phyloP scores from a whole-genome alignment of 2,797 vertebrate genomes.

The Phaenicophaeus curvirostris region DNA sequence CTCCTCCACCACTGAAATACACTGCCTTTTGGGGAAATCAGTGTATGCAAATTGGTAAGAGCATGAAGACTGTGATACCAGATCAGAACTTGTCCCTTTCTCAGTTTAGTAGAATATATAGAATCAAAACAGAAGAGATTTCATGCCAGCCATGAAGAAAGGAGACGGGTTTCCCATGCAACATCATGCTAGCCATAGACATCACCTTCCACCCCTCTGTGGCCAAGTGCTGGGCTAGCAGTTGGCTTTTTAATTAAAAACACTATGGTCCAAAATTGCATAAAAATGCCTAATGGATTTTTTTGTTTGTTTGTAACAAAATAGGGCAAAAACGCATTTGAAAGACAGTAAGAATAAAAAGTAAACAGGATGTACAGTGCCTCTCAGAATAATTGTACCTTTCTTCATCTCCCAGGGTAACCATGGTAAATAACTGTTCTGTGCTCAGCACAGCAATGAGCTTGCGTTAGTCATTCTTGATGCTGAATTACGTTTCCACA shows the following conservation, averaged over 20 bases:
- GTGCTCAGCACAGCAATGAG: background rate
- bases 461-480: background rate
- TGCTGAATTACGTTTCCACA: constrained; percentile 16
- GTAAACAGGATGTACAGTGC: background rate
- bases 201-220: background rate
- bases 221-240: fast-evolving
- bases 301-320: background rate
- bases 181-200: fast-evolving
- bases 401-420: constrained; percentile 29
- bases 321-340: background rate
- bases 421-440: constrained; percentile 45
- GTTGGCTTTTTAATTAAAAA: background rate
- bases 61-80: fast-evolving
- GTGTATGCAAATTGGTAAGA: fast-evolving
- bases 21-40: fast-evolving
- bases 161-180: fast-evolving
- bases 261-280: background rate
- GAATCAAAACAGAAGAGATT: background rate
- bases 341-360: background rate
- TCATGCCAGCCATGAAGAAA: background rate
- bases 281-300: background rate
- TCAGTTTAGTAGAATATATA: fast-evolving
- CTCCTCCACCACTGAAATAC: fast-evolving
- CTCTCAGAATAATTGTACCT: constrained; percentile 18
- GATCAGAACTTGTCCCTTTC: background rate